A percentile compares a stretch with the other conserved stretches of the same genome.
Evolutionary conservation across 2,113 vertebrate genomes (phyloP).

Genomic region (Albula goreensis): DNA sequence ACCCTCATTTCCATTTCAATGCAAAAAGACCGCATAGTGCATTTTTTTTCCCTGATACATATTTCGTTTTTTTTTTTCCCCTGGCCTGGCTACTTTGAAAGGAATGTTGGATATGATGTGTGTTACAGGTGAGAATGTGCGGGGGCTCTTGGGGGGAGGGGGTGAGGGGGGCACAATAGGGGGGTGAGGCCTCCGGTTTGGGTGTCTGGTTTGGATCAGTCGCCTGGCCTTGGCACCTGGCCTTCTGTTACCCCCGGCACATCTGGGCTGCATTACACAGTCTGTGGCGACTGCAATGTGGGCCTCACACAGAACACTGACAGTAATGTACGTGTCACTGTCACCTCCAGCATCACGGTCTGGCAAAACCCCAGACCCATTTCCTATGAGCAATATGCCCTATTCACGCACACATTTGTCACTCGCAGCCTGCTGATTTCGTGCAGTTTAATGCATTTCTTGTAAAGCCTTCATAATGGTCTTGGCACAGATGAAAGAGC

Average conservation of each 20-base stretch:
- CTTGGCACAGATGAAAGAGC: neutral
- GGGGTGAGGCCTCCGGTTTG: neutral
- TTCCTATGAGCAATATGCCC: neutral
- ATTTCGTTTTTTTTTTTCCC: no score
- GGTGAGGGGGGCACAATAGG: neutral
- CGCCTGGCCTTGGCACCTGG: slow-evolving; percentile 44
- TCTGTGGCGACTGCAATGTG: slow-evolving; percentile 59
- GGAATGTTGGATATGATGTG: neutral
- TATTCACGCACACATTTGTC: neutral
- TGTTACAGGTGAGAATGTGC: neutral
- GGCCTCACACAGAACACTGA: slow-evolving; percentile 58
- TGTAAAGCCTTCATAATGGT: neutral
- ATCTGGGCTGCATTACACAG: slow-evolving; percentile 68
- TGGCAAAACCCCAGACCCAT: slow-evolving; percentile 19
- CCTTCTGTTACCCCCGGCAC: slow-evolving; percentile 48
- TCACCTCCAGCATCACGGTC: slow-evolving; percentile 55
- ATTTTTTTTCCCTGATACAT: neutral
- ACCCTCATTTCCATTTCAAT: slow-evolving; percentile 5
- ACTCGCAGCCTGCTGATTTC: neutral
- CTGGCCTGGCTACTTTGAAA: neutral
- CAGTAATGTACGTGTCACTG: slow-evolving; percentile 60
- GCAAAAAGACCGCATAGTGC: neutral
- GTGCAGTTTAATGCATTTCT: neutral
- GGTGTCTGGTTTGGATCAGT: slow-evolving; percentile 60
- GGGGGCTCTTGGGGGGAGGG: neutral